These are phyloP conservation scores for Aphelocoma coerulescens DNA, from an alignment of 2,113 vertebrate genomes.

Conservation along the genomic window DNA sequence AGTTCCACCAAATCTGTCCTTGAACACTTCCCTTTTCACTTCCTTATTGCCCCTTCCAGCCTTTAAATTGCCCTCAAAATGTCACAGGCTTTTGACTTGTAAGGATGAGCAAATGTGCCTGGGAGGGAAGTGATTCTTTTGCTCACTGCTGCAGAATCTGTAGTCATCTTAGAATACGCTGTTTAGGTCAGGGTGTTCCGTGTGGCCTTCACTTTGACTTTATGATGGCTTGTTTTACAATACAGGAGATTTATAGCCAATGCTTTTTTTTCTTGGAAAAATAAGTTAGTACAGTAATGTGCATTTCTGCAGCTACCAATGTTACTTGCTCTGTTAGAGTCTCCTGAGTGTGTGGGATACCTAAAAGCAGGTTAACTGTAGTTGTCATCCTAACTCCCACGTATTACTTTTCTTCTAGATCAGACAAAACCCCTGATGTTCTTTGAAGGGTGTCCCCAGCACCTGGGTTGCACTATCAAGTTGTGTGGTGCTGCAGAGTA, in stretches of 20 bases:
- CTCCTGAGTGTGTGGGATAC: neutral
- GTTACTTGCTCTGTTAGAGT: neutral
- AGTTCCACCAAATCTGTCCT: neutral
- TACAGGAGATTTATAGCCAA: neutral
- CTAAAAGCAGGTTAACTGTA: neutral
- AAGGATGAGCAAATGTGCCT: neutral
- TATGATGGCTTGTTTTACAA: neutral
- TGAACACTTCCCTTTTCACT: neutral
- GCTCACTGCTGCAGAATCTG: neutral
- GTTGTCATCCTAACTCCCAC: neutral
- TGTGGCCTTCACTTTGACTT: neutral
- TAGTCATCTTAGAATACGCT: neutral
- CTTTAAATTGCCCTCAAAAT: neutral
- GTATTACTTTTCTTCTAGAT: conserved; percentile 65
- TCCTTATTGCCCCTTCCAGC: neutral
- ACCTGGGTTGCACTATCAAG: conserved; percentile 94
- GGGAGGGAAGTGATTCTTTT: neutral
- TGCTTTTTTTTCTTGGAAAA: neutral
- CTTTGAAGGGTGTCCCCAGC: conserved; percentile 92
- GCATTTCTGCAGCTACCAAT: neutral
- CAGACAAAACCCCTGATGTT: conserved; percentile 94
- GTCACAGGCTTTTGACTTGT: neutral
- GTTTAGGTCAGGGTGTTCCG: neutral
- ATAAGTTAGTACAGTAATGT: neutral
- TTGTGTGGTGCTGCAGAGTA: conserved; percentile 92